Base-by-base conservation (phyloP, 2,113 vertebrate species). In the Galemys pyrenaicus region DNA sequence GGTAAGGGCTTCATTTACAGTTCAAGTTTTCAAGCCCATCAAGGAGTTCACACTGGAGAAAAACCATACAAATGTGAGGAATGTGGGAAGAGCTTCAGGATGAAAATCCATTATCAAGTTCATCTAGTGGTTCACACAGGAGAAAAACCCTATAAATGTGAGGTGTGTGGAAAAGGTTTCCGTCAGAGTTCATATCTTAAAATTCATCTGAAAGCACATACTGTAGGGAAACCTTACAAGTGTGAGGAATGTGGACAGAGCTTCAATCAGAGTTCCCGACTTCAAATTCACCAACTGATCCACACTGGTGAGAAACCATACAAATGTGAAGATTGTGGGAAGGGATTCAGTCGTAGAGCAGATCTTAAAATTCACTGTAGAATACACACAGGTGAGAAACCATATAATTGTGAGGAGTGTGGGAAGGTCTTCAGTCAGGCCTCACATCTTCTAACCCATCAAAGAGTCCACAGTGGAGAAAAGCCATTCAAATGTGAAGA, bases 261-360 rank as follows among this genome's bases (percentile, higher is more conserved):
- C 49, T 97, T 98, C 26, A 96, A 95, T n/a, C 95, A 97, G 56
- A 71, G 95, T 24, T 60, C 56, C 56, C 56, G 56, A 60, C 88
- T n/a, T 96, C 96, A 1, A 93, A 95, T 49, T 96, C 97, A 49
- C 81, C 94, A 81, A 96, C 96, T 19, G 97, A 97, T 39, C 96
- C 97, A 98, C 87, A 97, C 97, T 0, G 96, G 97, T 26, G 97
- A 98, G 58, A 98, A 97, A 19, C 97, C 97, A 0, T 97, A 97
- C 82, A 96, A 96, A 37, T 98, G 97, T 9, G 37, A 49, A 26
- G 91, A 85, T 0, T 98, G 97, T 79, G 94, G 94, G 39, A 98
- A 97, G 62, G 91, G 97, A 9, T 98, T 98, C 75, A 97, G 97
- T 41, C 97, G 97, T 51, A 51, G 75, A 98, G 97, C 97, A 15